Evolutionary conservation across 1,140 invertebrate species (phyloP), one percentile per base, ranked within the genome.

Genomic region (Lutraria rhynchaena): DNA sequence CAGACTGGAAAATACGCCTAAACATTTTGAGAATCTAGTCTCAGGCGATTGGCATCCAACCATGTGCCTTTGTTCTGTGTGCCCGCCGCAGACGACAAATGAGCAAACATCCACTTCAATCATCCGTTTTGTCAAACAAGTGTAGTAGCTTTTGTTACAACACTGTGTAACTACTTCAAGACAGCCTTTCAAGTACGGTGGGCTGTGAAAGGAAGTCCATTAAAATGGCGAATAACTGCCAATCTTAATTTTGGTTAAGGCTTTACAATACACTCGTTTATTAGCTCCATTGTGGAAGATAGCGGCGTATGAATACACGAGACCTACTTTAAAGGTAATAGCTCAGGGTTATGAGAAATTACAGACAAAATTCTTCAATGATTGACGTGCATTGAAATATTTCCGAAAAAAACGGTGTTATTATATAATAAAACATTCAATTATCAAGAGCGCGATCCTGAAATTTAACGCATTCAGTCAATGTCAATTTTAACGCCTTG

Each of bases 81-180:
- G 57, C 9, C 29, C 11, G 24, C 22, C 57, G 24, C 53, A 46
- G 71, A 46, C 37, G 27, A 74, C 71, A 60, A 74, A 74, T 74
- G 71, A 74, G 57, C 71, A 74, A 74, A 37, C 31, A 44, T 46
- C 70, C 57, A 37, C 71, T 74, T 74, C 71, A 74, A 60, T 74
- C 53, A 57, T 19, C 22, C 1, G 19, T 60, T 58, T 74, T 74
- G 71, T 74, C 71, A 57, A 37, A 60, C 22, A 60, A 60, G 35
- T 37, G 53, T 17, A 55, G 33, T 35, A 19, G 11, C 53, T 57
- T 57, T 71, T 71, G 53, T 55, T 17, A 57, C 49, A 57, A 22
- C 46, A 17, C 51, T 35, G 53, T 37, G 51, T 57, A 71, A 37
- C 69, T 46, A 71, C 69, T 55, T 57, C 24, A 46, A 35, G 41